These are phyloP conservation scores for Xenopus tropicalis DNA, from an alignment of 2,113 vertebrate genomes.

Conservation along the genomic window DNA sequence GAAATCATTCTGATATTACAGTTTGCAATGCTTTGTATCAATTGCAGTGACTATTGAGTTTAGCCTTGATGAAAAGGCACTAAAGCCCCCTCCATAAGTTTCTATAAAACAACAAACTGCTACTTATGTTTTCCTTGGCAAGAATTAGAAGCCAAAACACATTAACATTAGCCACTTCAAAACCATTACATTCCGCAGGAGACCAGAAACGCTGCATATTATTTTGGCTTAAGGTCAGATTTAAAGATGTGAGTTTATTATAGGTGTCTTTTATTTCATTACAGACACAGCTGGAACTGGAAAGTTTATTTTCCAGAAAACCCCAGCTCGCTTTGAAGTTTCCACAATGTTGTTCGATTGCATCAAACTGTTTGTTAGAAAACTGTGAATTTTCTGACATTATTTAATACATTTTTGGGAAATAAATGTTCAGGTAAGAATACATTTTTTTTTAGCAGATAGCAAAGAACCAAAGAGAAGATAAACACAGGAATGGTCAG, in stretches of 20 bases:
- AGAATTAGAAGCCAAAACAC: background rate
- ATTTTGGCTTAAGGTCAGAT: conserved; percentile 25
- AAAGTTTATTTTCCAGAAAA: conserved; percentile 25
- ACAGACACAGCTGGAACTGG: conserved; percentile 21
- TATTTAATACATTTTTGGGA: background rate
- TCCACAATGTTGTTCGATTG: background rate
- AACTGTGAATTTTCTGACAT: background rate
- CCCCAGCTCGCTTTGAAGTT: background rate
- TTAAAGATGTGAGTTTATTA: conserved; percentile 18
- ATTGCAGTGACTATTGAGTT: too few relatives aligned
- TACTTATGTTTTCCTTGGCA: too few relatives aligned
- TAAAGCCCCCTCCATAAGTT: too few relatives aligned
- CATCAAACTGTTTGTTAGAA: conserved; percentile 4
- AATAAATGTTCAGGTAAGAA: too few relatives aligned
- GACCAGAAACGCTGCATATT: background rate
- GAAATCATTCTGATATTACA: too few relatives aligned
- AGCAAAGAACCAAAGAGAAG: too few relatives aligned
- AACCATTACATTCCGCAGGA: conserved; percentile 18
- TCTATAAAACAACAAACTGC: too few relatives aligned
- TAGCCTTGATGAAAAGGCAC: too few relatives aligned
- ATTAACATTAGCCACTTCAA: background rate
- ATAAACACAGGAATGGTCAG: too few relatives aligned
- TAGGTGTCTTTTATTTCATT: conserved; percentile 26
- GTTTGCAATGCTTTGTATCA: too few relatives aligned
- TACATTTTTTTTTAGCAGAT: too few relatives aligned